phyloP scores from a whole-genome alignment of 2,797 vertebrate genomes.

The Tenualosa thibaudeaui region DNA sequence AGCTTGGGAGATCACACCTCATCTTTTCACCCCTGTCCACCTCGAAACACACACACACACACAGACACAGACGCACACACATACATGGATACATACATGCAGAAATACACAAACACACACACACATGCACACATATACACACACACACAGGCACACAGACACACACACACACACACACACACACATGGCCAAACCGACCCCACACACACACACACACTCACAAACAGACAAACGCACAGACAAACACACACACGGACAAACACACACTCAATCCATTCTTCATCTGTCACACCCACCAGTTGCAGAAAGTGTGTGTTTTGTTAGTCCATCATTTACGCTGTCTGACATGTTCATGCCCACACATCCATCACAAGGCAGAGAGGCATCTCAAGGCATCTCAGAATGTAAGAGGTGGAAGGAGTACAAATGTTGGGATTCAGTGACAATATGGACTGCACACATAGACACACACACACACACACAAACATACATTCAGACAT shows the following conservation, averaged over 20 bases:
- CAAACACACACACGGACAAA: neutral
- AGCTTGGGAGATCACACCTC: neutral
- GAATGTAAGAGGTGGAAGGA: neutral
- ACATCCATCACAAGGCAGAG: slow-evolving; percentile 41
- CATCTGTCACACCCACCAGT: slow-evolving; percentile 20
- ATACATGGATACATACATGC: no score
- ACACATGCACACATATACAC: neutral
- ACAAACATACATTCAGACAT: neutral
- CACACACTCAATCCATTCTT: neutral
- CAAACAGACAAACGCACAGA: neutral
- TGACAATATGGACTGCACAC: neutral
- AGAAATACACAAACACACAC: neutral
- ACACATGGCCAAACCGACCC: no score
- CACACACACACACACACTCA: no score
- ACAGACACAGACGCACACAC: no score
- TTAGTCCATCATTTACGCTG: slow-evolving; percentile 16
- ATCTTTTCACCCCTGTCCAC: neutral
- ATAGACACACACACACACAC: neutral
- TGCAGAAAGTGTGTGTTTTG: slow-evolving; percentile 23
- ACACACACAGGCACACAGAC: no score
- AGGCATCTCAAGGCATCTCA: slow-evolving; percentile 1
- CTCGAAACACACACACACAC: neutral
- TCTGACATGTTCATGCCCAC: slow-evolving; percentile 43
- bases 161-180: no score
- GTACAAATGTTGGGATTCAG: neutral